phyloP scores from a whole-genome alignment of 1,140 invertebrate species.

The Babylonia areolata region DNA sequence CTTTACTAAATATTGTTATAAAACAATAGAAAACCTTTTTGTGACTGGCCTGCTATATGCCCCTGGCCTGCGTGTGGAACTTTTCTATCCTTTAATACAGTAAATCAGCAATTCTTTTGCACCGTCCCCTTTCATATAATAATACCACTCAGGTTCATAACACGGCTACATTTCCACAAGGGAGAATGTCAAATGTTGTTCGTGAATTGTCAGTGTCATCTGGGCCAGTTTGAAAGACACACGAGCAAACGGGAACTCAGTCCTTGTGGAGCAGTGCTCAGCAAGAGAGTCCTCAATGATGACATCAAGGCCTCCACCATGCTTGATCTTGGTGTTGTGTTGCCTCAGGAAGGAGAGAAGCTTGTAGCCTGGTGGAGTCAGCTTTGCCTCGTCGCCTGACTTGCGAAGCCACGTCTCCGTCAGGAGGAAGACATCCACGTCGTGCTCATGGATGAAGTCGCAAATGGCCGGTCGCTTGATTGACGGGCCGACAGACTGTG shows the following conservation, averaged over 20 bases:
- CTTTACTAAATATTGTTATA: too few species aligned
- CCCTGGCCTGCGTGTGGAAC: too few species aligned
- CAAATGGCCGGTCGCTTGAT: not conserved
- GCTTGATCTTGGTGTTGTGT: too few species aligned
- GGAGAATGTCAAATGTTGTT: not conserved
- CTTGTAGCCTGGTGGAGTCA: not conserved
- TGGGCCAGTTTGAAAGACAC: not conserved
- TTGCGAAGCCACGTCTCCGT: not conserved
- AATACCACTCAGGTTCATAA: too few species aligned
- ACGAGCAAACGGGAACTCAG: not conserved
- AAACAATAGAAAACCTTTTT: too few species aligned
- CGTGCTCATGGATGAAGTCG: not conserved
- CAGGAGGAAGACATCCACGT: not conserved
- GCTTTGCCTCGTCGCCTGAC: not conserved
- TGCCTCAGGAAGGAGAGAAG: not conserved
- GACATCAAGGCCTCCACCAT: not conserved
- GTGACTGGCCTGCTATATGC: too few species aligned
- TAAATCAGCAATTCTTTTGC: too few species aligned
- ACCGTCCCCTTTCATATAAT: too few species aligned
- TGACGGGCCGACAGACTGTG: not conserved
- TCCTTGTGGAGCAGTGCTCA: not conserved
- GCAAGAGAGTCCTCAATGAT: not conserved
- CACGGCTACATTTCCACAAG: too few species aligned
- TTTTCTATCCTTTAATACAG: too few species aligned
- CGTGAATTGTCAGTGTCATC: not conserved